These are phyloP conservation scores for Meriones psammophilus DNA, from an alignment of 2,797 vertebrate species.

Conservation along the genomic window DNA sequence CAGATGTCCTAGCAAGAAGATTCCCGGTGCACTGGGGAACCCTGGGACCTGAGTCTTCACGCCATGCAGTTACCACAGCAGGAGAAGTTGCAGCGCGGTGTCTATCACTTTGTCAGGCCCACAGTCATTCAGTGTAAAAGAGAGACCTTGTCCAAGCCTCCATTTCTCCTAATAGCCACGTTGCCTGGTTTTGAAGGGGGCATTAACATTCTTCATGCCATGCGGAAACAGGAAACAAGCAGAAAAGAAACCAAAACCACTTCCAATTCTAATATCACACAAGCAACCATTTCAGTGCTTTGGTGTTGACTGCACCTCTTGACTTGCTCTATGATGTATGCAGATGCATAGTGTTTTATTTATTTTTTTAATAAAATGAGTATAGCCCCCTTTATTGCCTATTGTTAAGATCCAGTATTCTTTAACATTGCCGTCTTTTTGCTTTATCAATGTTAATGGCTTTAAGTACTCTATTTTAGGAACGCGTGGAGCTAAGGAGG, in stretches of 20 bases:
- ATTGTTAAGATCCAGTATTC: not conserved
- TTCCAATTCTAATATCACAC: not conserved
- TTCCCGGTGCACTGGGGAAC: not conserved
- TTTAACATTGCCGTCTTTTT: not conserved
- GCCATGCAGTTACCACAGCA: not conserved
- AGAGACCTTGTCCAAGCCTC: constrained; percentile 13
- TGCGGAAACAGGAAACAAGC: constrained; percentile 42
- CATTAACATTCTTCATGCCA: constrained; percentile 5
- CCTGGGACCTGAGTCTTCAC: not conserved
- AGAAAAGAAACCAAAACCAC: constrained; percentile 50
- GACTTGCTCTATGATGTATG: constrained; percentile 46
- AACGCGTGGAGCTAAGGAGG: not conserved
- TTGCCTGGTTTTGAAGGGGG: constrained; percentile 24
- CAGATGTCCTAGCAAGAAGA: constrained; percentile 57
- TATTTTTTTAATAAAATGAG: constrained; percentile 14
- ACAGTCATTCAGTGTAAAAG: not conserved
- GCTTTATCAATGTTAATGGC: not conserved
- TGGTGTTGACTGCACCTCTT: constrained; percentile 19
- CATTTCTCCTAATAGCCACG: not conserved
- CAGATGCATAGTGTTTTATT: not conserved
- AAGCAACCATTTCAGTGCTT: constrained; percentile 40
- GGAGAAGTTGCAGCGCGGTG: not conserved
- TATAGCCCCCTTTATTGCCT: constrained; percentile 45
- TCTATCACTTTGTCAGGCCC: not conserved
- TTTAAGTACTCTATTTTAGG: not conserved